Base-by-base conservation (phyloP, 2,797 vertebrate genomes). In the Onychomys leucogaster region DNA sequence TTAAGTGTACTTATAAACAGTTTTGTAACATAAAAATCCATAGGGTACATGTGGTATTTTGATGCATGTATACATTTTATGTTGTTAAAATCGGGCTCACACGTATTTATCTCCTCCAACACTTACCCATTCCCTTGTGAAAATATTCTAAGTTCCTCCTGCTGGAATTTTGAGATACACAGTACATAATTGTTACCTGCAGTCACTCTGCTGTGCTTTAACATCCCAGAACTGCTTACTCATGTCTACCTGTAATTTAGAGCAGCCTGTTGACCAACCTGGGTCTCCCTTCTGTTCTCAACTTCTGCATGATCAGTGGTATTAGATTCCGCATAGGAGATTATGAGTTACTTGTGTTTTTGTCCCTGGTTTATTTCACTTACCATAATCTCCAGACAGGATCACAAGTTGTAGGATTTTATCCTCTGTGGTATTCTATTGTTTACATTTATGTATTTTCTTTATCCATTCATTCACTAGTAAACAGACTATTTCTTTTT, bases 371-470 rank as follows among this genome's bases (percentile, higher is more conserved):
- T 73, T 89, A 89, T 73, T 89, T 94, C 57, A 82, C 19, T 69
- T 73, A 69, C 13, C 21, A n/a, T 83, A 73, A 76, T 90, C 19
- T 76, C n/a, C 37, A 57, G 32, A 17, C 21, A 57, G 55, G 59
- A 11, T 46, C 63, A 88, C 23, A 81, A 61, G 32, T 81, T 52
- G 14, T 43, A 82, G 25, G 29, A 34, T 67, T 65, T n/a, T 17
- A 89, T 83, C 23, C 67, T 86, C 65, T 88, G 65, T 76, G 43
- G 57, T 94, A 75, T 89, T 89, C 57, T 49, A 13, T 69, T 49
- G 43, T 49, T 55, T 82, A 13, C 82, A 43, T 89, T 41, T 94
- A 83, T n/a, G 89, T 19, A 73, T 61, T 75, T 75, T 84, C 55
- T 76, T 83, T 75, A 59, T 69, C 19, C 6, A n/a, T 52, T 43